phyloP scores from a whole-genome alignment of 2,113 vertebrate species.

The Burhinus bistriatus region DNA sequence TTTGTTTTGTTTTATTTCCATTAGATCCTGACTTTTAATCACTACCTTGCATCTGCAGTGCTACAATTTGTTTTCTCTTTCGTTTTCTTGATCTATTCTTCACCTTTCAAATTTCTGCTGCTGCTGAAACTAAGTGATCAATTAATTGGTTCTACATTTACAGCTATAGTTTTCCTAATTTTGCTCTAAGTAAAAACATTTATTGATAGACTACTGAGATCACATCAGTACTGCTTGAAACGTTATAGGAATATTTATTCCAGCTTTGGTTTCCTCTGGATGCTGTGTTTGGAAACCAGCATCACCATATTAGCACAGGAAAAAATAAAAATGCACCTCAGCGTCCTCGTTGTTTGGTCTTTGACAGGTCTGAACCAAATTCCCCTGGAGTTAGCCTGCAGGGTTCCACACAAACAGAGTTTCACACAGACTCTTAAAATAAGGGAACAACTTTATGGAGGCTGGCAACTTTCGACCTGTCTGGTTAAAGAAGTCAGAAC shows the following conservation, averaged over 20 bases:
- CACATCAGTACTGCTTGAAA: background rate
- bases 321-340: background rate
- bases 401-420: slow-evolving; percentile 53
- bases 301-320: background rate
- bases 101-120: background rate
- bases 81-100: background rate
- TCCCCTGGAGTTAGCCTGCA: slow-evolving; percentile 63
- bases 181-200: background rate
- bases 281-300: background rate
- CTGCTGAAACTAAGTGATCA: background rate
- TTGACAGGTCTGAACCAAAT: slow-evolving; percentile 46
- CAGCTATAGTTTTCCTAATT: background rate
- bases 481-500: slow-evolving; percentile 11
- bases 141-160: background rate
- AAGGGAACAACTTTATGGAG: slow-evolving; percentile 7
- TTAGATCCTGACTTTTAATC: background rate
- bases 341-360: slow-evolving; percentile 22
- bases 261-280: background rate
- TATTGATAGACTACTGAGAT: background rate
- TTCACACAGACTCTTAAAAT: slow-evolving; percentile 19
- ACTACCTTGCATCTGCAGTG: background rate
- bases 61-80: background rate
- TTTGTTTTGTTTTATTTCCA: background rate
- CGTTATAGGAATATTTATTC: background rate
- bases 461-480: background rate